Evolutionary conservation across 2,113 vertebrate genomes (phyloP).

Genomic region (Microcebus tavaratra): DNA sequence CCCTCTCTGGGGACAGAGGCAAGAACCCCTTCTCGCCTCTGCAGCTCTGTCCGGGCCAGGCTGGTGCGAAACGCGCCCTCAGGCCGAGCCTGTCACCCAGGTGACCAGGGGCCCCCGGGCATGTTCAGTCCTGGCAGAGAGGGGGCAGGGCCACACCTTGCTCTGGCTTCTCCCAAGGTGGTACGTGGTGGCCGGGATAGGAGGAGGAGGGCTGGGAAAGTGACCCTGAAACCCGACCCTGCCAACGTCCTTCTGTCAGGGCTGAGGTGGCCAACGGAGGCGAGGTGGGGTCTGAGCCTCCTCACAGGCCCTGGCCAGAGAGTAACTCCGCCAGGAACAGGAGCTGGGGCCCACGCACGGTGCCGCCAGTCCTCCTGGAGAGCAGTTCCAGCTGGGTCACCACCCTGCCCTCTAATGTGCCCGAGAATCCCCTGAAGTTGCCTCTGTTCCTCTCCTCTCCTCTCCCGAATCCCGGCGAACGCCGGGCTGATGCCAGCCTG

Average conservation of each 20-base stretch:
- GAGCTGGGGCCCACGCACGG: background rate
- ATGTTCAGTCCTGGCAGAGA: accelerated
- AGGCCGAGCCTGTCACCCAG: accelerated
- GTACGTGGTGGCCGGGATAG: accelerated
- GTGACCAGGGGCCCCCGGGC: too few relatives aligned
- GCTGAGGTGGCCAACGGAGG: background rate
- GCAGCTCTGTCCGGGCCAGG: background rate
- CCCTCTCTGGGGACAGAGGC: background rate
- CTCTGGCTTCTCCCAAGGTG: background rate
- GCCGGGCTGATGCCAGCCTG: background rate
- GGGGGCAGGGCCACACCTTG: accelerated
- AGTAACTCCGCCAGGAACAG: background rate
- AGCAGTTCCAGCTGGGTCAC: background rate
- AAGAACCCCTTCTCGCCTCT: background rate
- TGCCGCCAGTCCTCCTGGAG: background rate
- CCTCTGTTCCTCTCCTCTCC: background rate
- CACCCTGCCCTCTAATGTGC: background rate
- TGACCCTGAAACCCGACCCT: too few relatives aligned
- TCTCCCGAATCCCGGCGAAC: background rate
- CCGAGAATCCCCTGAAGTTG: background rate
- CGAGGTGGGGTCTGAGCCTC: background rate
- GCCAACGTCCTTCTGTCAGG: background rate
- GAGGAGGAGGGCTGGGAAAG: background rate
- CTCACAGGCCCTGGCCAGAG: too few relatives aligned
- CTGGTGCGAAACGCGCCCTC: accelerated